Percentiles rank a stretch among this genome's conserved stretches.
Evolutionary conservation across 2,113 vertebrate species (phyloP).

Genomic region (Amphiprion ocellaris): DNA sequence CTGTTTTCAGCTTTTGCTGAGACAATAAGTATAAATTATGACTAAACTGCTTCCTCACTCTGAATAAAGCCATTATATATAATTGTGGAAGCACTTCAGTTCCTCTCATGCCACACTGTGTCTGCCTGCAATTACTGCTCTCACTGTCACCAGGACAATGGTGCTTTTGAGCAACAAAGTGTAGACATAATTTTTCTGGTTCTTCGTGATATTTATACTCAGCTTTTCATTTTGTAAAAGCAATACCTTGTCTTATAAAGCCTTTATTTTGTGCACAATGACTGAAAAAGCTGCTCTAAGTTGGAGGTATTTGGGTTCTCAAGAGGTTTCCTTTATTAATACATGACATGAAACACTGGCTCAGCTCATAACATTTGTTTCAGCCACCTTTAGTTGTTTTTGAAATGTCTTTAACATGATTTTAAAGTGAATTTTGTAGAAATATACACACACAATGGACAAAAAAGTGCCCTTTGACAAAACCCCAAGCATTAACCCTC

Average conservation of each 20-base stretch:
- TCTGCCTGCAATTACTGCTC: slow-evolving; percentile 7
- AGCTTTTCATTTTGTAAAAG: neutral
- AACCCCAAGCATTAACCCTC: too few species aligned
- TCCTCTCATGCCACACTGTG: slow-evolving; percentile 28
- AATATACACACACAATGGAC: neutral
- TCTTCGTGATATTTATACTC: neutral
- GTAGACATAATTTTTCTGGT: slow-evolving; percentile 9
- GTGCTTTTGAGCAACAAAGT: neutral
- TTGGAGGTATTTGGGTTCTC: neutral
- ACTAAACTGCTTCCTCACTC: slow-evolving; percentile 1
- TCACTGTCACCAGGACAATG: slow-evolving; percentile 23
- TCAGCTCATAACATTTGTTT: too few species aligned
- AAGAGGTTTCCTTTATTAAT: neutral
- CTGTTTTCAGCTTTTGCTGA: slow-evolving; percentile 4
- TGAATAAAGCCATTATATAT: slow-evolving; percentile 24
- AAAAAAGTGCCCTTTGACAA: too few species aligned
- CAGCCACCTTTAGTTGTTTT: too few species aligned
- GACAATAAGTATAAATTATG: neutral
- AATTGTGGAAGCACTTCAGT: slow-evolving; percentile 32
- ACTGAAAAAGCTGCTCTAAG: neutral
- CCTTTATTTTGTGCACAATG: neutral
- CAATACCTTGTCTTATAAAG: neutral
- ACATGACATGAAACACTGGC: neutral
- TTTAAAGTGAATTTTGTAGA: neutral
- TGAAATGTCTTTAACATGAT: neutral